Conservation (phyloP, 2,888 invertebrate genomes). For the Perizoma affinitatum region DNA sequence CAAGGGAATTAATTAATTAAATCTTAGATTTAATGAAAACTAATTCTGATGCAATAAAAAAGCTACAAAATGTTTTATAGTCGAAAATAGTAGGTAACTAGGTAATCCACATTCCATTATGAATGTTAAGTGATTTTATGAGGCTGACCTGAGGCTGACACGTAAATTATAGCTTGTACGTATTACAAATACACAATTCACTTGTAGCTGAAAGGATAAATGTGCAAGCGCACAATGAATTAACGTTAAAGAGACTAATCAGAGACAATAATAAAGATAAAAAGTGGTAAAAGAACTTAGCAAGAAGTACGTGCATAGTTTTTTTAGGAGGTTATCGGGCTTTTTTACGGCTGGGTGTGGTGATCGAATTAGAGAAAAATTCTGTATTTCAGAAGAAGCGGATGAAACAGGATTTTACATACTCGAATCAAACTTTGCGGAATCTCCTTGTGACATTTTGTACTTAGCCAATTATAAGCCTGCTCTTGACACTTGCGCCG, state of each 20-base stretch:
- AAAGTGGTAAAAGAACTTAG: neutral
- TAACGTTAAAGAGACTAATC: neutral
- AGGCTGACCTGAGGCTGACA: slow-evolving; percentile 15
- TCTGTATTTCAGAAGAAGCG: neutral
- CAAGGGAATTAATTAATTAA: slow-evolving; percentile 26
- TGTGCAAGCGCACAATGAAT: slow-evolving; percentile 2
- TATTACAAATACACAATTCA: slow-evolving; percentile 21
- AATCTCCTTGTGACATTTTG: too few species aligned
- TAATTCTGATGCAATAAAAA: slow-evolving; percentile 31
- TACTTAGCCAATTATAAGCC: neutral
- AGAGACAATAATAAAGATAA: neutral
- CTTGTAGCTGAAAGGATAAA: slow-evolving; percentile 7
- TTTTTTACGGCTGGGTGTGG: too few species aligned
- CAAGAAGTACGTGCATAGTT: neutral
- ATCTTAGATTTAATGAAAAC: slow-evolving; percentile 21
- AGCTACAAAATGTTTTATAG: slow-evolving; percentile 24
- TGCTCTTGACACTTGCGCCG: slow-evolving; percentile 8
- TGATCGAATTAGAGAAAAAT: neutral
- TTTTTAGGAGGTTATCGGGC: too few species aligned
- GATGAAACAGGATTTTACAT: neutral
- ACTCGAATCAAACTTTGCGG: neutral
- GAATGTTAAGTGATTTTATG: slow-evolving; percentile 21
- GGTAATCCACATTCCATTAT: slow-evolving; percentile 26
- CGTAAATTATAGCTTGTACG: slow-evolving; percentile 18
- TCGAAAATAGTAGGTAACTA: slow-evolving; percentile 22